A percentile compares a stretch with the other conserved stretches of the same genome.
Evolutionary conservation across 2,888 invertebrate genomes (phyloP).

Genomic region (Adela reaumurella): DNA sequence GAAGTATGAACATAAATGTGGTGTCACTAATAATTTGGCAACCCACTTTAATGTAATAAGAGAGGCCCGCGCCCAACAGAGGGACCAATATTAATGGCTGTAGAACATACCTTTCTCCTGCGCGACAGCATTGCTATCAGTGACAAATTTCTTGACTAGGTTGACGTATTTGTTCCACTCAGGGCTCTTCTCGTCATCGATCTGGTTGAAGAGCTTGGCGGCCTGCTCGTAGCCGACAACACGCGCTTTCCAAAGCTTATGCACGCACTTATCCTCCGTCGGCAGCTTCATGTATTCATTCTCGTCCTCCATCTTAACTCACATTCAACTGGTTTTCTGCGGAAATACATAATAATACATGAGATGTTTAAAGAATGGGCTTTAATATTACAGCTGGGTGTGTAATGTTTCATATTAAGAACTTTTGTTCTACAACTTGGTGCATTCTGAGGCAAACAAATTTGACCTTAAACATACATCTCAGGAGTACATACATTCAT

Average conservation of each 20-base stretch:
- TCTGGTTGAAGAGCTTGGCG: slow-evolving; percentile 79
- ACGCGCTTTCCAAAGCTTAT: slow-evolving; percentile 95
- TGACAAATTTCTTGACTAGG: slow-evolving; percentile 90
- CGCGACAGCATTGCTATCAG: slow-evolving; percentile 90
- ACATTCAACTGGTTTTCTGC: not conserved
- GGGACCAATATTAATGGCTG: no score
- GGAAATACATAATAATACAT: no score
- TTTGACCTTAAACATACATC: no score
- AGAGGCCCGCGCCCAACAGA: no score
- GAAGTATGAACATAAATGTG: no score
- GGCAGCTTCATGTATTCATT: slow-evolving; percentile 84
- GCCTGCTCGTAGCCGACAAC: slow-evolving; percentile 93
- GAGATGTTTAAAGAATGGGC: no score
- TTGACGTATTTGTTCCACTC: slow-evolving; percentile 92
- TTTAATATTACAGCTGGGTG: no score
- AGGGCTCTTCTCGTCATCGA: slow-evolving; percentile 89
- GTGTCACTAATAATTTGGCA: slow-evolving; percentile 6
- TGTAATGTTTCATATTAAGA: no score
- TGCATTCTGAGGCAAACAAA: no score
- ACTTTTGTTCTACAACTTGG: no score
- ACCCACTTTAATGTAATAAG: slow-evolving; percentile 5
- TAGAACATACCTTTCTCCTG: slow-evolving; percentile 87
- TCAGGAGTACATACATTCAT: no score
- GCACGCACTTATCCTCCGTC: slow-evolving; percentile 86
- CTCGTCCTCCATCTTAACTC: slow-evolving; percentile 70